These are phyloP conservation scores for Atractosteus spatula DNA, from an alignment of 2,113 vertebrate species.

Conservation along the genomic window DNA sequence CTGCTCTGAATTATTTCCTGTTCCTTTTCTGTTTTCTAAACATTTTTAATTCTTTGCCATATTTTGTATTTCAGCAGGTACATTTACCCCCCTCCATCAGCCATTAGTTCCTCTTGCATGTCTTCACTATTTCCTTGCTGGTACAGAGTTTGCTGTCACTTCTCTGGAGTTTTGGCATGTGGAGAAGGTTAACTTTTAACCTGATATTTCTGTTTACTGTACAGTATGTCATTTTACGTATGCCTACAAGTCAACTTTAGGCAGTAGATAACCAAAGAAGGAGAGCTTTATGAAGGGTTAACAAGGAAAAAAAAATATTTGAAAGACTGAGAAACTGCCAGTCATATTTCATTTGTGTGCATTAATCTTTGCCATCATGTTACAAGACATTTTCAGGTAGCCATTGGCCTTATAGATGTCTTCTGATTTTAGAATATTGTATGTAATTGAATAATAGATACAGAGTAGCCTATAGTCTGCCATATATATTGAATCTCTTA, in stretches of 20 bases:
- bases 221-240: conserved; percentile 31
- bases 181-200: conserved; percentile 29
- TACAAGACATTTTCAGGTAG: conserved; percentile 88
- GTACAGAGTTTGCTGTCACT: conserved; percentile 33
- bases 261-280: conserved; percentile 77
- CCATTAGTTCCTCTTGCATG: conserved; percentile 50
- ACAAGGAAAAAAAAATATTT: conserved; percentile 39
- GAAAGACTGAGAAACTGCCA: conserved; percentile 74
- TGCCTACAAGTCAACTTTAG: conserved; percentile 64
- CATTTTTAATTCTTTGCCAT: too few relatives aligned
- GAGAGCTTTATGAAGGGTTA: conserved; percentile 51
- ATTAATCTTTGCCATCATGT: conserved; percentile 74
- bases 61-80: conserved; percentile 26
- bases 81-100: conserved; percentile 37
- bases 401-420: conserved; percentile 92
- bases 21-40: too few relatives aligned
- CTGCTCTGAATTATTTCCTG: too few relatives aligned
- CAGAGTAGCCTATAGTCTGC: conserved; percentile 69
- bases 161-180: conserved; percentile 38
- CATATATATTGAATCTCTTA: conserved; percentile 67
- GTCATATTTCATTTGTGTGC: conserved; percentile 69
- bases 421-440: conserved; percentile 75
- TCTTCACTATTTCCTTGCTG: conserved; percentile 44
- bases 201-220: conserved; percentile 34
- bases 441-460: conserved; percentile 62